Conservation (phyloP, 2,113 vertebrate genomes). For the Elephantulus edwardii region DNA sequence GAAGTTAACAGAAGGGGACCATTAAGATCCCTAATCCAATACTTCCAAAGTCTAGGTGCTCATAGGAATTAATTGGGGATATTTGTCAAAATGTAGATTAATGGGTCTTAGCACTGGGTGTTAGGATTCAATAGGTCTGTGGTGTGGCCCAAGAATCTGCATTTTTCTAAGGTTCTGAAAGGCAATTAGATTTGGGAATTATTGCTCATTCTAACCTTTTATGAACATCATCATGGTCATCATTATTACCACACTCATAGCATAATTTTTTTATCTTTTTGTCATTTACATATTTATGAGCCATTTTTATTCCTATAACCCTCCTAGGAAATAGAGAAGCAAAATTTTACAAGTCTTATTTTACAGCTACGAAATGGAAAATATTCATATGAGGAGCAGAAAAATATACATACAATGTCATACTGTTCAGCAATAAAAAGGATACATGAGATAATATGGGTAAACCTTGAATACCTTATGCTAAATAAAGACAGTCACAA, state of each 20-base stretch:
- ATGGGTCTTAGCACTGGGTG: not conserved
- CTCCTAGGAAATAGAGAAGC: conserved; percentile 12
- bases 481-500: conserved; percentile 44
- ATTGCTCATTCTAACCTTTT: not conserved
- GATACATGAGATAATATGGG: not conserved
- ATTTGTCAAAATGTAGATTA: not conserved
- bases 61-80: not conserved
- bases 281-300: not conserved
- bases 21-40: not conserved
- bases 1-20: not conserved
- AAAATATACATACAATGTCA: not conserved
- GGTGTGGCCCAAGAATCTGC: not conserved
- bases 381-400: not conserved
- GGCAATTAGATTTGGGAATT: not conserved
- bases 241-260: conserved; percentile 3
- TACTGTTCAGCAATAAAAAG: conserved; percentile 21
- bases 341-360: conserved; percentile 14
- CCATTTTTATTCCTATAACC: conserved; percentile 28
- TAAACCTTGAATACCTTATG: conserved; percentile 23
- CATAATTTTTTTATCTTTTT: conserved; percentile 31
- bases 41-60: conserved; percentile 7
- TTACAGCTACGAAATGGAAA: conserved; percentile 20
- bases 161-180: conserved; percentile 44
- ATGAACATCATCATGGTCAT: not conserved
- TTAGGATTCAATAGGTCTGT: conserved; percentile 13